Evolutionary conservation across 1,140 invertebrate species (phyloP).

Genomic region (Drosophila punjabiensis): DNA sequence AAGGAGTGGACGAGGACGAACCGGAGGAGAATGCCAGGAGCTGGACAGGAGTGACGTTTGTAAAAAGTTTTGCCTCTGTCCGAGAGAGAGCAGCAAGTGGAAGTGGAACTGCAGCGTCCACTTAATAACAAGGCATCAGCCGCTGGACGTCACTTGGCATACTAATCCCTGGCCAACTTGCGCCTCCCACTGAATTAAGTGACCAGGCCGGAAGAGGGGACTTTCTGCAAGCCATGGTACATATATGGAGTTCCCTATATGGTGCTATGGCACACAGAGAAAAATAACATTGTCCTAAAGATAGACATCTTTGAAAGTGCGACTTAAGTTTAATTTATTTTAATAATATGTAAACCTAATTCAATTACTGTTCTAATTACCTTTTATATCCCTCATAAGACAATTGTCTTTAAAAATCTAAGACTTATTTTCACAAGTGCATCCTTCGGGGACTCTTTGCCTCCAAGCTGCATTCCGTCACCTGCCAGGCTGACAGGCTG

Average conservation of each 20-base stretch:
- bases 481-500: conserved; percentile 3
- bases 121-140: conserved; percentile 76
- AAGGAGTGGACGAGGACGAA: conserved; percentile 11
- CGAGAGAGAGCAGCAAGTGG: conserved; percentile 17
- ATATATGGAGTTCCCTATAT: conserved; percentile 12
- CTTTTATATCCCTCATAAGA: accelerated
- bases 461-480: conserved; percentile 31
- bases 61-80: conserved; percentile 73
- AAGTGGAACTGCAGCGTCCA: conserved; percentile 44
- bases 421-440: conserved; percentile 5
- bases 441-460: conserved; percentile 20
- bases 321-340: background rate
- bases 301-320: background rate
- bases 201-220: conserved; percentile 24
- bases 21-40: conserved; percentile 19
- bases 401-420: background rate
- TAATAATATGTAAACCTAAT: accelerated
- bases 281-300: background rate
- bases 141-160: conserved; percentile 67
- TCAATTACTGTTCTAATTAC: background rate
- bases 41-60: conserved; percentile 52
- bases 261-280: background rate
- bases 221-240: background rate
- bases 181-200: conserved; percentile 50
- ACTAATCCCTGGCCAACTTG: conserved; percentile 66